Evolutionary conservation across 2,797 vertebrate species (phyloP).

Genomic region (Pseudochaenichthys georgianus): DNA sequence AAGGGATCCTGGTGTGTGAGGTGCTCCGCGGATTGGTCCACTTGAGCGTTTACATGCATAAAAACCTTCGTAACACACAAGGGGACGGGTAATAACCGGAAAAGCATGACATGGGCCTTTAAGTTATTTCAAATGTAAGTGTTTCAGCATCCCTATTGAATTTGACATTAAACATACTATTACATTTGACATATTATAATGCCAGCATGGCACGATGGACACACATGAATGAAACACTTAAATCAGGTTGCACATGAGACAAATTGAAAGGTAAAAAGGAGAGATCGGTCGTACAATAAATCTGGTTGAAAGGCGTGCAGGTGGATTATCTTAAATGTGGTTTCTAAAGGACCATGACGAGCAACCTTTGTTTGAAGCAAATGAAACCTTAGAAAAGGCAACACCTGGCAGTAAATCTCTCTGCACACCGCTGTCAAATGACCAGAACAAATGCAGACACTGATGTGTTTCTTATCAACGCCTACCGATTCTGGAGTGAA

Average conservation of each 20-base stretch:
- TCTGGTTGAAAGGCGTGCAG: too few species aligned
- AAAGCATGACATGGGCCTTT: too few species aligned
- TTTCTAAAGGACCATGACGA: background rate
- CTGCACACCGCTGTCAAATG: too few species aligned
- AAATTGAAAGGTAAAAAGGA: background rate
- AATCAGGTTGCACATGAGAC: background rate
- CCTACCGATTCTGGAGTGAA: background rate
- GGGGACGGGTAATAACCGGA: too few species aligned
- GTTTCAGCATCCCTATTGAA: background rate
- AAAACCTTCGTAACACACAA: too few species aligned
- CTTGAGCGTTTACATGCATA: too few species aligned
- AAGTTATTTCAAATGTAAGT: too few species aligned
- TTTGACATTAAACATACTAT: background rate
- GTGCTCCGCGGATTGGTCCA: too few species aligned
- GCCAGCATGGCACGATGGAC: background rate
- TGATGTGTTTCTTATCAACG: slow-evolving; percentile 1
- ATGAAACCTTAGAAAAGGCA: background rate
- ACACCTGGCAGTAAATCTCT: background rate
- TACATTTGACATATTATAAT: background rate
- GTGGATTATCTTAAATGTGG: background rate
- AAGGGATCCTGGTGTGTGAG: too few species aligned
- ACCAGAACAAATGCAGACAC: too few species aligned
- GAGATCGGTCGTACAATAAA: background rate
- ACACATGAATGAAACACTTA: background rate
- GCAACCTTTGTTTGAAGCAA: background rate